These are phyloP conservation scores for Eulemur rufifrons DNA, from an alignment of 2,113 vertebrate genomes.

Conservation along the genomic window DNA sequence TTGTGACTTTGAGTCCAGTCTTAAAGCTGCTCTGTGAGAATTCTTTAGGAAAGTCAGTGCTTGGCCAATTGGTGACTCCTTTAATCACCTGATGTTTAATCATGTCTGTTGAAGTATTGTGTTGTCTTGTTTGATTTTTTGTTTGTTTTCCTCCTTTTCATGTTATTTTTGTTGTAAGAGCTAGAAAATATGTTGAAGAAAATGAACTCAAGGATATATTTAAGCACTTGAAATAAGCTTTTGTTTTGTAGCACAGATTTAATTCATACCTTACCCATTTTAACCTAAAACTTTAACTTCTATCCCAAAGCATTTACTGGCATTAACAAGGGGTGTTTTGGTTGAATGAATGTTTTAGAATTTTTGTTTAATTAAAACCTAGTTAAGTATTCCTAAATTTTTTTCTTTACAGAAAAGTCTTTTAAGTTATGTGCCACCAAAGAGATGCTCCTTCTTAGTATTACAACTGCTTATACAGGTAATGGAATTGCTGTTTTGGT, in stretches of 20 bases:
- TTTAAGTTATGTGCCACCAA: constrained; percentile 91
- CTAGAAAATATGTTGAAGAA: background rate
- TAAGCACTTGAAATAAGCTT: background rate
- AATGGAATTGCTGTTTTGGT: background rate
- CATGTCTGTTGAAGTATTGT: background rate
- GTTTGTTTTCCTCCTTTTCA: background rate
- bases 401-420: constrained; percentile 87
- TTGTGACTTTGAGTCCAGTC: background rate
- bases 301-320: background rate
- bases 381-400: background rate
- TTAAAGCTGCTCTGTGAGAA: fast-evolving
- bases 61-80: background rate
- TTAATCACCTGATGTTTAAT: too few species aligned
- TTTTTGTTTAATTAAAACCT: background rate
- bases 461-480: constrained; percentile 96
- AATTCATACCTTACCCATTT: background rate
- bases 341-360: background rate
- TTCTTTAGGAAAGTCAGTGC: background rate
- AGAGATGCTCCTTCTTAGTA: constrained; percentile 94
- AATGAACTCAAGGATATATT: background rate
- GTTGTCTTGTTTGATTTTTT: background rate
- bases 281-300: background rate
- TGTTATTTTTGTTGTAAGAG: background rate
- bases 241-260: background rate
- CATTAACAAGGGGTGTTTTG: background rate